A percentile compares a stretch with the other conserved stretches of the same genome.
These are phyloP conservation scores for Troilus luridus DNA, from an alignment of 2,888 invertebrate genomes.

Conservation along the genomic window DNA sequence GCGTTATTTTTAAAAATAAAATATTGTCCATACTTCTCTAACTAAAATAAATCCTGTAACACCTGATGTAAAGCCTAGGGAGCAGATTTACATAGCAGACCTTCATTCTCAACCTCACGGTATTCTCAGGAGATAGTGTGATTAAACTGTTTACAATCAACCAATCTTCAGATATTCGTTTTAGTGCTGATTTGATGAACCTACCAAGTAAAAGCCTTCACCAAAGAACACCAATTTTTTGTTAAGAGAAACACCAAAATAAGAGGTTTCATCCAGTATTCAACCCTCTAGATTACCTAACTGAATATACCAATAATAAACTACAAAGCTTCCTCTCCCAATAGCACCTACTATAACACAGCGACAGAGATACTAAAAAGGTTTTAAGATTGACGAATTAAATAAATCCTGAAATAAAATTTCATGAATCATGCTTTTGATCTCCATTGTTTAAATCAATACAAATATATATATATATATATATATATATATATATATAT, in stretches of 20 bases:
- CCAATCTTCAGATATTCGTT: neutral
- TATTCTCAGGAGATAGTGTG: neutral
- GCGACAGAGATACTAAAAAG: neutral
- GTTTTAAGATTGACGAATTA: neutral
- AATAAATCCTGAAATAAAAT: neutral
- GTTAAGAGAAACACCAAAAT: neutral
- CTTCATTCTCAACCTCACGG: neutral
- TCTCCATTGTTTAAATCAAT: neutral
- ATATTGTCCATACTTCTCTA: neutral
- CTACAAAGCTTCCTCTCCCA: neutral
- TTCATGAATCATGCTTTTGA: neutral
- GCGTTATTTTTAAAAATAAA: neutral
- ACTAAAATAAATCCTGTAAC: neutral
- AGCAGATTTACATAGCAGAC: neutral
- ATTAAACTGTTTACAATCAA: neutral
- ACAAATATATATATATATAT: too few relatives aligned
- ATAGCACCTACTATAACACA: neutral
- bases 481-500: too few relatives aligned
- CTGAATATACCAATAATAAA: neutral
- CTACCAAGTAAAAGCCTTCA: neutral
- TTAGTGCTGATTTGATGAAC: neutral
- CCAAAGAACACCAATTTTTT: neutral
- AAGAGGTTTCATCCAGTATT: neutral
- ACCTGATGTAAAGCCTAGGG: neutral
- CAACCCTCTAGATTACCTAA: neutral